A percentile compares a stretch with the other conserved stretches of the same genome.
These are phyloP conservation scores for Oscheius sp. DNA, from an alignment of 2,888 invertebrate genomes.

Conservation along the genomic window DNA sequence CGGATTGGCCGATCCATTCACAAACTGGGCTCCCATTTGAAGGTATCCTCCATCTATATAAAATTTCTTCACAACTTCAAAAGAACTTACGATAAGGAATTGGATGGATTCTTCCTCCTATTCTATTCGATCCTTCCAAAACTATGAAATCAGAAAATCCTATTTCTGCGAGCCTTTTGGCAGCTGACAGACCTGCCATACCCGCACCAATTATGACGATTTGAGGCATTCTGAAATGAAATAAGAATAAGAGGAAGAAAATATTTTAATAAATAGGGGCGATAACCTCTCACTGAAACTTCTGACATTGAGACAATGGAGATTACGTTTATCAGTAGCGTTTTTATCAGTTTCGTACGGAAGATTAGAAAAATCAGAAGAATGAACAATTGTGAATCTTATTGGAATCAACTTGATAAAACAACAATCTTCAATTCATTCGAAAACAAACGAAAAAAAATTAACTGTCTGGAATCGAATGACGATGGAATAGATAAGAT, in stretches of 20 bases:
- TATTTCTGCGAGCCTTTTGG: slow-evolving; percentile 52
- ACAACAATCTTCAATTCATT: too few species aligned
- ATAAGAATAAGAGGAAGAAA: neutral
- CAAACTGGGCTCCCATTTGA: slow-evolving; percentile 67
- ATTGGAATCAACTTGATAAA: too few species aligned
- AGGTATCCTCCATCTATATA: slow-evolving; percentile 58
- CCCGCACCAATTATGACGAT: slow-evolving; percentile 60
- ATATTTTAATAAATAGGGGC: neutral
- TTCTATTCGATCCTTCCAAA: slow-evolving; percentile 53
- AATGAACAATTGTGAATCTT: too few species aligned
- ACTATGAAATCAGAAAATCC: slow-evolving; percentile 49
- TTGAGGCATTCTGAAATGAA: slow-evolving; percentile 29
- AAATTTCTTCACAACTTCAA: neutral
- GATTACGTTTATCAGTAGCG: too few species aligned
- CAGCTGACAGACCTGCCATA: slow-evolving; percentile 56
- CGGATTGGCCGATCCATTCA: slow-evolving; percentile 62
- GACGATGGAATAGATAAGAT: too few species aligned
- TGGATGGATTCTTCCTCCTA: slow-evolving; percentile 59
- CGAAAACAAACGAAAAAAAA: too few species aligned
- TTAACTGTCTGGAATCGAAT: too few species aligned
- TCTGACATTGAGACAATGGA: too few species aligned
- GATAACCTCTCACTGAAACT: too few species aligned
- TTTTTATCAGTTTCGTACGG: too few species aligned
- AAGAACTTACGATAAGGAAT: slow-evolving; percentile 51
- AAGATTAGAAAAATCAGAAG: too few species aligned